Conservation (phyloP, 2,113 vertebrate species). For the Cyprinodon variegatus region DNA sequence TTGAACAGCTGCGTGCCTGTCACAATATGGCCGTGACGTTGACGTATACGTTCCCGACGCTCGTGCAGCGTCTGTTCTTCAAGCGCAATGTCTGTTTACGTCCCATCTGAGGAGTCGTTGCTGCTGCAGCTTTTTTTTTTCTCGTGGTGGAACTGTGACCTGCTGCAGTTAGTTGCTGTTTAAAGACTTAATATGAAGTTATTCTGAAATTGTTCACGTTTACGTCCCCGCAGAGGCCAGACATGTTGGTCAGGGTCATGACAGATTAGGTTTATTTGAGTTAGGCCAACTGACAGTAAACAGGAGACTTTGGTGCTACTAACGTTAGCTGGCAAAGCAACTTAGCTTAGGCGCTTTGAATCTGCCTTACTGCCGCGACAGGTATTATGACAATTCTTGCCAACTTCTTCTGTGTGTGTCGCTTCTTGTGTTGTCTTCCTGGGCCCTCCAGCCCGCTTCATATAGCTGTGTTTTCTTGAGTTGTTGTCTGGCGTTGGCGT, state of each 20-base stretch:
- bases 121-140: constrained; percentile 5
- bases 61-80: constrained; percentile 28
- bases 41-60: neutral
- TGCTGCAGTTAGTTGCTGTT: constrained; percentile 43
- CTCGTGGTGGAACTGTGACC: constrained; percentile 25
- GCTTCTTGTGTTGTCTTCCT: constrained; percentile 57
- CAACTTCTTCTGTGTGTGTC: constrained; percentile 56
- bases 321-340: constrained; percentile 58
- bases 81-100: constrained; percentile 64
- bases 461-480: constrained; percentile 44
- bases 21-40: neutral
- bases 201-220: constrained; percentile 2
- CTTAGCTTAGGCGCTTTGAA: constrained; percentile 61
- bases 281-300: constrained; percentile 37
- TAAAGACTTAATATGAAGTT: constrained; percentile 22
- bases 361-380: constrained; percentile 58
- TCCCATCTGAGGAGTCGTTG: constrained; percentile 33
- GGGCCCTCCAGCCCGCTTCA: constrained; percentile 30
- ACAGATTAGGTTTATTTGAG: constrained; percentile 55
- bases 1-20: neutral
- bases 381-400: constrained; percentile 53
- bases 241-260: neutral
- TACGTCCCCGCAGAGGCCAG: neutral
- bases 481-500: constrained; percentile 59
- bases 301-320: constrained; percentile 55